Base-by-base conservation (phyloP, 2,888 invertebrate species). In the Vesta saturnalis region DNA sequence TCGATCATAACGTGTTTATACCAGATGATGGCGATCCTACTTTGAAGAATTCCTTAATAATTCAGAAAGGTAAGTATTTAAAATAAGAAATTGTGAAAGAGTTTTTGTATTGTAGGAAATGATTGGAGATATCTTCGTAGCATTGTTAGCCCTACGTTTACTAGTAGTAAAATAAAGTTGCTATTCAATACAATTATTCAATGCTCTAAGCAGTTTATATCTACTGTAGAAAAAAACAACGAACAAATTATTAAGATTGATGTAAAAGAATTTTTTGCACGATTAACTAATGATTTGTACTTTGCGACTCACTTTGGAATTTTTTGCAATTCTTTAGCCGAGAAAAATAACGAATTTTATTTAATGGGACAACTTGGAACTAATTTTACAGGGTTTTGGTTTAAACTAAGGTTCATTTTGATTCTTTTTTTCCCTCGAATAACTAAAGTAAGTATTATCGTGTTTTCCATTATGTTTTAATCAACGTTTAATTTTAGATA, bases 121-220 rank as follows among this genome's bases (percentile, higher is more conserved):
- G 59, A 71, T 70, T 77, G 77, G 77, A 66, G 84, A 0, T 83
- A 85, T 1, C 85, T 87, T 84, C 79, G 89, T 16, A 79, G 80
- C 0, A 83, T 86, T 0, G 73, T 89, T 18, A 86, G 86, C 18
- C 88, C 88, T 0, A 86, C 87, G 0, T 89, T 88, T 77, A 89
- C 89, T 0, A 82, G 86, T 4, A 86, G 87, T 59, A 89, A 89
- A 78, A 87, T 89, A 86, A 85, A 85, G 46, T 73, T 78, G 1
- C 87, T 89, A 86, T 82, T 87, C 75, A 84, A 84, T 0, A 81
- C 87, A 62, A 86, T 89, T 73, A 71, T 73, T 0, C 79, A 79
- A 3, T 81, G 81, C 56, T 82, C 80, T 0, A 68, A 58, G 18
- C 77, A 77, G 16, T 81, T 83, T 59, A 69, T 77, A 0, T 64